Percentiles rank a stretch among this genome's conserved stretches.
phyloP scores from a whole-genome alignment of 2,113 vertebrate genomes.

The Recurvirostra avosetta region DNA sequence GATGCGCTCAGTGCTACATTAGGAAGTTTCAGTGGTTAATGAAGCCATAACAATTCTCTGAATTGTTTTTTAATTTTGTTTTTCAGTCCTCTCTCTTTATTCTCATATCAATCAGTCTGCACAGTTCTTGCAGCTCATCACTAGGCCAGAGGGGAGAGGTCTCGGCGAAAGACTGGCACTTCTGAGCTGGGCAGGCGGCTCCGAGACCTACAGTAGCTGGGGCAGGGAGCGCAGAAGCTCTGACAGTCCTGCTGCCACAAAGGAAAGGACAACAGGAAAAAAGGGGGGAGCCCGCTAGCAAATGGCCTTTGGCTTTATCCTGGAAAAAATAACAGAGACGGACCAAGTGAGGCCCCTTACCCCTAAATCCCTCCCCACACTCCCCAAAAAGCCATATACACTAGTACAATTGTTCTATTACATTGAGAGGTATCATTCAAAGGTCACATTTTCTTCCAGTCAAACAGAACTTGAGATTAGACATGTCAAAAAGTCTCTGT shows the following conservation, averaged over 20 bases:
- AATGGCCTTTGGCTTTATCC: conserved; percentile 72
- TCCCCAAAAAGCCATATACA: conserved; percentile 32
- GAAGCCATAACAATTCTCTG: conserved; percentile 55
- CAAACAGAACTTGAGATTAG: conserved; percentile 33
- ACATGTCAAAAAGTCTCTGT: conserved; percentile 39
- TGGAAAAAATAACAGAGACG: conserved; percentile 72
- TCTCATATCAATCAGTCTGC: conserved; percentile 70
- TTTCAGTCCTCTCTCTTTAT: conserved; percentile 68
- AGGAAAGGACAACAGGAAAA: conserved; percentile 62
- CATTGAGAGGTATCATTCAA: conserved; percentile 31
- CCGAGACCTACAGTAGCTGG: conserved; percentile 57
- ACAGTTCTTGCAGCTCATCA: conserved; percentile 72
- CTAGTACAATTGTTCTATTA: conserved; percentile 42
- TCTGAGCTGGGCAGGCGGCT: conserved; percentile 63
- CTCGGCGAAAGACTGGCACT: conserved; percentile 63
- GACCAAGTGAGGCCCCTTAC: conserved; percentile 59
- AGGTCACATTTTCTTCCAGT: conserved; percentile 42
- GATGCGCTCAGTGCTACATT: neutral
- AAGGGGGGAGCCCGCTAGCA: conserved; percentile 60
- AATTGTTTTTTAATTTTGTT: conserved; percentile 29
- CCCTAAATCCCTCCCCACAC: conserved; percentile 52
- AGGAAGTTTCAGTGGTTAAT: conserved; percentile 52
- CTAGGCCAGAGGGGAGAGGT: conserved; percentile 66
- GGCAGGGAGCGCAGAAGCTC: conserved; percentile 53
- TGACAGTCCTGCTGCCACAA: conserved; percentile 67